Evolutionary conservation across 2,888 invertebrate species (phyloP).

Genomic region (Drosophila sordidapex): DNA sequence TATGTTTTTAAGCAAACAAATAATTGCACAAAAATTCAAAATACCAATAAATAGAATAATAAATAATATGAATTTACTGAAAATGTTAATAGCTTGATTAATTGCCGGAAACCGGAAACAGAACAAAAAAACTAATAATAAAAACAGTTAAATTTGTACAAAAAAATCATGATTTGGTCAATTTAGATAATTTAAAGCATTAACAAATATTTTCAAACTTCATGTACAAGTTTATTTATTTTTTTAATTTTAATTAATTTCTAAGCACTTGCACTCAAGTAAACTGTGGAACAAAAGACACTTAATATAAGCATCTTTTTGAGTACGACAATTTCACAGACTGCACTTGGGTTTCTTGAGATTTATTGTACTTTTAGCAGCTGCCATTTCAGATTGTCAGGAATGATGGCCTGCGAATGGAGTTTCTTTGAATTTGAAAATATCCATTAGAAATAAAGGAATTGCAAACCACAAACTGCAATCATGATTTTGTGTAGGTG

Average conservation of each 20-base stretch:
- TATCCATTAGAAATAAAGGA: neutral
- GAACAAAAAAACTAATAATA: no score
- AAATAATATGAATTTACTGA: neutral
- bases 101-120: neutral
- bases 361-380: neutral
- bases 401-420: neutral
- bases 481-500: conserved; percentile 43
- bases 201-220: no score
- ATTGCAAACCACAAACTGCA: neutral
- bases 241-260: neutral
- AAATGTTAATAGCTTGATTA: neutral
- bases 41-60: neutral
- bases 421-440: neutral
- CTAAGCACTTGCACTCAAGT: neutral
- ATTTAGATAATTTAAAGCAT: neutral
- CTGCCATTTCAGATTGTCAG: neutral
- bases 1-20: neutral
- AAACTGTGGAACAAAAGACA: neutral
- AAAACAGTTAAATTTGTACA: neutral
- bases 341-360: neutral
- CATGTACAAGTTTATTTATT: no score
- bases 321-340: neutral
- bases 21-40: neutral
- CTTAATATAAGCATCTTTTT: neutral
- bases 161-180: neutral